Evolutionary conservation across 2,113 vertebrate species (phyloP), one percentile per base, ranked within the genome.

Genomic region (Lynx canadensis): DNA sequence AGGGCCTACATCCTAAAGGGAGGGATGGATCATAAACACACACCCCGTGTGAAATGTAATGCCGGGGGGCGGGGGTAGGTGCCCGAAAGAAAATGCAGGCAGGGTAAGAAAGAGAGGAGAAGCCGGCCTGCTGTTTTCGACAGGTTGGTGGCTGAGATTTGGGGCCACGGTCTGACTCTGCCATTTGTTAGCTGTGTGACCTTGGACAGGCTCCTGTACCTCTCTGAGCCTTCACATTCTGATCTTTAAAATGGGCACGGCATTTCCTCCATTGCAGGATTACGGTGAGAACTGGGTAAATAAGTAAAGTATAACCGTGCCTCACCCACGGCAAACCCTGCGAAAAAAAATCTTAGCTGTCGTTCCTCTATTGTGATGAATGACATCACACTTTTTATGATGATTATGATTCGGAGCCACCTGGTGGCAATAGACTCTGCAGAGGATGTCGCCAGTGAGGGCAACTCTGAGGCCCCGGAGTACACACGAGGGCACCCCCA

Each of bases 361-460:
- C 31, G 23, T 66, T 33, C 36, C 31, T 63, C 0, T 33, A 2
- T 14, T 21, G 16, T 60, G 48, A 36, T 23, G 69, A 69, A 69
- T 7, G 76, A 7, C 11, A 66, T 7, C 71, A 36, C 4, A 6
- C 14, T 27, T 90, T 29, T 9, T 13, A 12, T 4, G 55, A 69
- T 45, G 4, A 41, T 65, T 60, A 57, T 41, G 10, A 38, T 87
- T 57, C 60, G 31, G 36, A 79, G 41, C n/a, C 33, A 3, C 38
- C 68, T 0, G 29, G n/a, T 3, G 16, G 38, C 55, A 48, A 36
- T 1, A 31, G 21, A 33, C 66, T 13, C 9, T 21, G 31, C 4
- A 9, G 8, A 60, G 27, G 65, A 14, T 0, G 8, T 15, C 4
- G 5, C n/a, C 45, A 3, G 0, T 7, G n/a, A 66, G 38, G 41